These are phyloP conservation scores for Leptinotarsa lineolata DNA, from an alignment of 1,140 invertebrate genomes.

Conservation along the genomic window DNA sequence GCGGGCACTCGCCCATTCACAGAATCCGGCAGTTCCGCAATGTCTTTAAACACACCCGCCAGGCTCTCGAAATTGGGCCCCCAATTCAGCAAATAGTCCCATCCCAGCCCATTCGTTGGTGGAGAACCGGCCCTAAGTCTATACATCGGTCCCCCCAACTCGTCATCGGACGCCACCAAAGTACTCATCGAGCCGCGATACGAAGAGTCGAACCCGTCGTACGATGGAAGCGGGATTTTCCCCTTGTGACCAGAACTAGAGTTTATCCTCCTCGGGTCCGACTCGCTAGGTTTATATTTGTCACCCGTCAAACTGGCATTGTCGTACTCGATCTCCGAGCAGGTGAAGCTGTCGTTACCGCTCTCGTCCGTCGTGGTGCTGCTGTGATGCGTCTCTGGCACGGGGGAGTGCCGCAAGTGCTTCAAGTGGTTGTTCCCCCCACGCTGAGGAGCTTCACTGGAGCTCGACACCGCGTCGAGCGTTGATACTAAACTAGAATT, in stretches of 20 bases:
- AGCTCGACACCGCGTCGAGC: conserved; percentile 88
- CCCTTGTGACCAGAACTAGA: conserved; percentile 59
- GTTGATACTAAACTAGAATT: conserved; percentile 90
- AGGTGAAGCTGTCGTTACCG: conserved; percentile 96
- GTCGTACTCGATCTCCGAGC: conserved; percentile 97
- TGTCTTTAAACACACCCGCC: conserved; percentile 94
- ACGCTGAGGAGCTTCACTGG: conserved; percentile 78
- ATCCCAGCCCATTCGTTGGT: conserved; percentile 74
- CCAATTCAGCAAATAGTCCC: conserved; percentile 95
- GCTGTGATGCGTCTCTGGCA: conserved; percentile 72
- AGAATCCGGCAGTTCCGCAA: conserved; percentile 88
- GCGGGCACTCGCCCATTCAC: conserved; percentile 68
- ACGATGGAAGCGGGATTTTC: conserved; percentile 75
- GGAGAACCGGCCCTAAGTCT: conserved; percentile 77
- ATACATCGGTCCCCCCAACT: conserved; percentile 75
- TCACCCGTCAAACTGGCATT: conserved; percentile 82
- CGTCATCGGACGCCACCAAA: conserved; percentile 89
- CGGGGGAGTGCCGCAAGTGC: conserved; percentile 70
- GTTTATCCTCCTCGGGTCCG: conserved; percentile 65
- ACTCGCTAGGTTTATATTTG: conserved; percentile 76
- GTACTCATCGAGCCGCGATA: conserved; percentile 92
- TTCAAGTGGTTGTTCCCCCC: conserved; percentile 62
- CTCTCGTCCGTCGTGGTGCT: conserved; percentile 92
- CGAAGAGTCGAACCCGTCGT: conserved; percentile 91
- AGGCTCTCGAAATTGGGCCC: conserved; percentile 94